Evolutionary conservation across 2,113 vertebrate species (phyloP).

Genomic region (Chaenogobius annularis): DNA sequence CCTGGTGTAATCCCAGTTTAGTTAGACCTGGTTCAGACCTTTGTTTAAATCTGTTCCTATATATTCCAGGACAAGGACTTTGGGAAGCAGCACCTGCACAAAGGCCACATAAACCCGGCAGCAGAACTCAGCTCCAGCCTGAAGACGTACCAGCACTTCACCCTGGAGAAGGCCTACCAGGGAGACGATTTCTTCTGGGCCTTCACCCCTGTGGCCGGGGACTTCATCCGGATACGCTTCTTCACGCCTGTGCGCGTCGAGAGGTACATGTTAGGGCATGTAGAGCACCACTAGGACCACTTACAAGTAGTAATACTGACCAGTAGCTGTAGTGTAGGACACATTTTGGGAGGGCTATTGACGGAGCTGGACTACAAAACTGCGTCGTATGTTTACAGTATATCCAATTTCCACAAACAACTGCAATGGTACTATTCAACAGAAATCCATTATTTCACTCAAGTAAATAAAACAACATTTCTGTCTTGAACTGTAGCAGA

Average conservation of each 20-base stretch:
- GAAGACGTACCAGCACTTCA: slow-evolving; percentile 99
- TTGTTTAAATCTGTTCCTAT: neutral
- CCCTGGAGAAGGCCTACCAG: slow-evolving; percentile 96
- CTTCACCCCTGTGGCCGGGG: slow-evolving; percentile 91
- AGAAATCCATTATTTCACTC: too few species aligned
- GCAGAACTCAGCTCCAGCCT: slow-evolving; percentile 97
- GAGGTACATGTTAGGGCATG: slow-evolving; percentile 73
- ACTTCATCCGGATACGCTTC: slow-evolving; percentile 97
- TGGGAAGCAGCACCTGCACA: slow-evolving; percentile 91
- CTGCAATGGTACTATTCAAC: too few species aligned
- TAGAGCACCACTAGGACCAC: too few species aligned
- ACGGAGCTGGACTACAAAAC: too few species aligned
- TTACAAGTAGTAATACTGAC: too few species aligned
- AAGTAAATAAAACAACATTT: too few species aligned
- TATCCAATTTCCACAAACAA: too few species aligned
- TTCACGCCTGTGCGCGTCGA: slow-evolving; percentile 93
- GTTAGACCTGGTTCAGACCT: neutral
- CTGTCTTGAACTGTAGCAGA: too few species aligned
- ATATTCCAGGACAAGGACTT: slow-evolving; percentile 91
- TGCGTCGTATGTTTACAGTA: too few species aligned
- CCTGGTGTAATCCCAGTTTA: too few species aligned
- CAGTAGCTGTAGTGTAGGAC: too few species aligned
- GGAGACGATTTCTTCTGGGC: slow-evolving; percentile 99
- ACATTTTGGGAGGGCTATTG: too few species aligned
- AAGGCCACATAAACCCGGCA: slow-evolving; percentile 94